A percentile compares a stretch with the other conserved stretches of the same genome.
phyloP scores from a whole-genome alignment of 2,888 invertebrate genomes.

The Eutolmus rufibarbis region DNA sequence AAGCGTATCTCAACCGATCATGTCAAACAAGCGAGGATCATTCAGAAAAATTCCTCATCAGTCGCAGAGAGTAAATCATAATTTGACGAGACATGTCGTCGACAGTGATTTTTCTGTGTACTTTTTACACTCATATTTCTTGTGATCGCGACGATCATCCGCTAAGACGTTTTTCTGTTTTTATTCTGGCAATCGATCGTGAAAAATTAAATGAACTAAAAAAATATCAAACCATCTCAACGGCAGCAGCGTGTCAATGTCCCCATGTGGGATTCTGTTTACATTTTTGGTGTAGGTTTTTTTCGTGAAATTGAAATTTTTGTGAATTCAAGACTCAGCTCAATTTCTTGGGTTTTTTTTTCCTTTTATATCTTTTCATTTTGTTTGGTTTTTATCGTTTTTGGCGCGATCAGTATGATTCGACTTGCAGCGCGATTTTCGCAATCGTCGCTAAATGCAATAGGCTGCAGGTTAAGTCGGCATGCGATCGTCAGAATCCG shows the following conservation, averaged over 20 bases:
- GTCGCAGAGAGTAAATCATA: not conserved
- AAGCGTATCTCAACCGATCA: not conserved
- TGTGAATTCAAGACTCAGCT: not conserved
- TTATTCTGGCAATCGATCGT: not conserved
- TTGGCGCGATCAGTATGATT: not conserved
- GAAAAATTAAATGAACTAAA: not conserved
- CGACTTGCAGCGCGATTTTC: not conserved
- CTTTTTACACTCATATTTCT: not conserved
- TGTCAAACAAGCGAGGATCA: not conserved
- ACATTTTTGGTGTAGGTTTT: not conserved
- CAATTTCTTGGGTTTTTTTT: not conserved
- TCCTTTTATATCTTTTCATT: not conserved
- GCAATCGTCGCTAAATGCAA: not conserved
- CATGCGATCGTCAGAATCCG: not conserved
- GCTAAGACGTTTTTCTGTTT: not conserved
- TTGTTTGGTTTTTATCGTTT: not conserved
- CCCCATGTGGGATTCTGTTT: not conserved
- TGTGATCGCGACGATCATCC: not conserved
- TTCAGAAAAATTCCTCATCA: not conserved
- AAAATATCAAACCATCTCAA: not conserved
- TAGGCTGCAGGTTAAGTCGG: not conserved
- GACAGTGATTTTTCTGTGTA: slow-evolving; percentile 13
- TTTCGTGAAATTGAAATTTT: not conserved
- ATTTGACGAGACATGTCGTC: slow-evolving; percentile 27
- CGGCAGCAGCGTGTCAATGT: not conserved